Evolutionary conservation across 2,113 vertebrate genomes (phyloP).

Genomic region (Gorilla gorilla): DNA sequence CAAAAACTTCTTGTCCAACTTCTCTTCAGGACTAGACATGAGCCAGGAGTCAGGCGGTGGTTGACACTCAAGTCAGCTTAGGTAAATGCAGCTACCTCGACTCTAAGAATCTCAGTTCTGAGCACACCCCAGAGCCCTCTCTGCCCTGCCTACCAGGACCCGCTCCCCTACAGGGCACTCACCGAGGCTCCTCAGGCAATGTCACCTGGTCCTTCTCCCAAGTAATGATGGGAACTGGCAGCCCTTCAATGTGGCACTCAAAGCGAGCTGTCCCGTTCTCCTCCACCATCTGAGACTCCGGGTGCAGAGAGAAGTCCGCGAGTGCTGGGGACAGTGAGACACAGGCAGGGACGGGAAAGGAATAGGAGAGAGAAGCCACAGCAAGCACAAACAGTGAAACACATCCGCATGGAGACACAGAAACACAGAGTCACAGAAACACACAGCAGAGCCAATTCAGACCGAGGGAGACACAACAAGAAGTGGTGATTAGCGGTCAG

Average conservation of each 20-base stretch:
- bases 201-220: constrained; percentile 93
- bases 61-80: not conserved
- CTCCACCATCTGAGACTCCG: constrained; percentile 88
- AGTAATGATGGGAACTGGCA: constrained; percentile 90
- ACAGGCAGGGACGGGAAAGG: not conserved
- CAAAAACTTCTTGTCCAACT: not conserved
- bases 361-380: not conserved
- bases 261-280: constrained; percentile 91
- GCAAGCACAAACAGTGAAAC: accelerated
- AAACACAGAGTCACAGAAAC: not conserved
- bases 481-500: not conserved
- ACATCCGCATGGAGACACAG: not conserved
- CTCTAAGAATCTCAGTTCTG: not conserved
- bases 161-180: constrained; percentile 43
- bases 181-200: constrained; percentile 90
- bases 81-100: not conserved
- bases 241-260: constrained; percentile 92
- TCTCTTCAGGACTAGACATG: not conserved
- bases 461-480: not conserved
- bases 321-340: constrained; percentile 83
- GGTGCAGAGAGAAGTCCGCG: constrained; percentile 90
- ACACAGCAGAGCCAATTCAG: not conserved
- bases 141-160: not conserved
- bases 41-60: not conserved
- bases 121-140: not conserved